Evolutionary conservation across 2,888 invertebrate genomes (phyloP).

Genomic region (Clivina fossor): DNA sequence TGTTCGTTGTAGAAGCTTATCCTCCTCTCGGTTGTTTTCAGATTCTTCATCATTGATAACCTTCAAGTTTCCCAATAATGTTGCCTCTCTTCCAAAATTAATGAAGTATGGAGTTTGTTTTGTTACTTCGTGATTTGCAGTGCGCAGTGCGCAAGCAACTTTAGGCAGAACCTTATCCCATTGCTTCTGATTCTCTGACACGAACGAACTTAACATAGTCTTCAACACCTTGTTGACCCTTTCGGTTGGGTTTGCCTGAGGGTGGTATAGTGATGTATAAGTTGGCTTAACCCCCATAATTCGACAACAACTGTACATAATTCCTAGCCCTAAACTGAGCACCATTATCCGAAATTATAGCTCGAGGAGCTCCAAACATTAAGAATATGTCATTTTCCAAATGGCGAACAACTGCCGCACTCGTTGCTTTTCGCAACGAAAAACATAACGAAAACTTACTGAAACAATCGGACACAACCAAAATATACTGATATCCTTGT

Average conservation of each 20-base stretch:
- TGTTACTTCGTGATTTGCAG: conserved; percentile 5
- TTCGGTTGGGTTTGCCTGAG: conserved; percentile 17
- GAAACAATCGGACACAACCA: conserved; percentile 35
- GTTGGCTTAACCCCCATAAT: neutral
- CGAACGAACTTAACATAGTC: conserved; percentile 1
- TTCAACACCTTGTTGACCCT: conserved; percentile 10
- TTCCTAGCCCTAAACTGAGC: neutral
- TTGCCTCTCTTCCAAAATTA: conserved; percentile 7
- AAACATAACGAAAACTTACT: conserved; percentile 37
- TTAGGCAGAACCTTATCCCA: conserved; percentile 12
- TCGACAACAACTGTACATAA: neutral
- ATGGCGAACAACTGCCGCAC: neutral
- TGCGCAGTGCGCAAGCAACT: conserved; percentile 11
- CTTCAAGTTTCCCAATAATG: neutral
- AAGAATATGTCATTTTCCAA: conserved; percentile 15
- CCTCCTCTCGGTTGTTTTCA: neutral
- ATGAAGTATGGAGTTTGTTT: conserved; percentile 7
- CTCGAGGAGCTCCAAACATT: conserved; percentile 37
- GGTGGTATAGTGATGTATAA: conserved; percentile 10
- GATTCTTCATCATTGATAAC: neutral
- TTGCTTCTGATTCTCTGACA: conserved; percentile 5
- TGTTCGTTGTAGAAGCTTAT: neutral
- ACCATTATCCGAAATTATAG: conserved; percentile 12
- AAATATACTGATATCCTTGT: conserved; percentile 31
- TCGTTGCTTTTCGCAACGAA: conserved; percentile 31